Evolutionary conservation across 1,140 invertebrate species (phyloP), one percentile per base, ranked within the genome.

Genomic region (Theocolax elegans): DNA sequence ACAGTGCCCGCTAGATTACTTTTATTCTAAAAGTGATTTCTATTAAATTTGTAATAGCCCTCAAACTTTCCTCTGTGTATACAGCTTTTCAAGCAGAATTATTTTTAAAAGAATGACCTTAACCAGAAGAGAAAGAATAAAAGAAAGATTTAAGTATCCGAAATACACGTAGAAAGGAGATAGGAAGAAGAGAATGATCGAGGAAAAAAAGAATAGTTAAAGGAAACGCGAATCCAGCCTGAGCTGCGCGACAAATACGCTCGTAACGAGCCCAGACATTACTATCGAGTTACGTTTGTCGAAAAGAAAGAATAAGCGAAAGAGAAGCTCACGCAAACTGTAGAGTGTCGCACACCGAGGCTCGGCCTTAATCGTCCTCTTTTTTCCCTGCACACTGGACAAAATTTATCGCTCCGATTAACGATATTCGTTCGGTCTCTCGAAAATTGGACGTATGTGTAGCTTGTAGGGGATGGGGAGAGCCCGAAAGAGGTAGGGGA

Each of bases 361-460:
- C 25, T 8, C 49, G 44, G 17, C 53, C 53, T 66, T 54, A 63
- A 74, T 73, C 66, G 56, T 31, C 29, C 48, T 60, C 10, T 19
- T 63, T 67, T 67, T 67, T 53, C 17, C 4, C n/a, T 42, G 23
- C 17, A 8, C 46, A 56, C 23, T 19, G 49, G 17, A 13, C 59
- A 27, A 44, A 69, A 76, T 75, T 73, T 75, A 76, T 73, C 29
- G 60, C 68, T 76, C 62, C 51, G 60, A 58, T 67, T 74, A 65
- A 60, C 42, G 65, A 67, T 71, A 72, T 71, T 63, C 40, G 49
- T 42, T 63, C 35, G 40, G 25, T 67, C 38, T 31, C 42, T 60
- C 21, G 35, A 60, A 49, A 68, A 68, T 68, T 21, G 29, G 35
- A 62, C 56, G 44, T 27, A 17, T 42, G 42, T 59, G 56, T 44